These are phyloP conservation scores for Gouania willdenowi DNA, from an alignment of 2,797 vertebrate genomes.

Conservation along the genomic window DNA sequence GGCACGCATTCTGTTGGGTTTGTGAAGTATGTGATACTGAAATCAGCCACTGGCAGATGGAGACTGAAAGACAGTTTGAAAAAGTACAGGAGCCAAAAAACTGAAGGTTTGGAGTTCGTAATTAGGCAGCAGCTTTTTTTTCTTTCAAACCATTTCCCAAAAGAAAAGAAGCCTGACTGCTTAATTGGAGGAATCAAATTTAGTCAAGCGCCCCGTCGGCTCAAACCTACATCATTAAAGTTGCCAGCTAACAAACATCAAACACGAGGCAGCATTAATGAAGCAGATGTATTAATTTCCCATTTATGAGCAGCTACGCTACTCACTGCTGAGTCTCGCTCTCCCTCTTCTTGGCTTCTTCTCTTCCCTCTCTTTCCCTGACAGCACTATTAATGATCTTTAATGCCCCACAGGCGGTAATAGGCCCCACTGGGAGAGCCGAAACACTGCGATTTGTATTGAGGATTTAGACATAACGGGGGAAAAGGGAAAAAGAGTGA, in stretches of 20 bases:
- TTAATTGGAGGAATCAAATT: slow-evolving; percentile 87
- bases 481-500: slow-evolving; percentile 51
- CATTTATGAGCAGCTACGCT: slow-evolving; percentile 91
- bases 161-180: slow-evolving; percentile 83
- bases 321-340: slow-evolving; percentile 73
- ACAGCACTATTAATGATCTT: slow-evolving; percentile 99
- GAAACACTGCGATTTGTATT: slow-evolving; percentile 98
- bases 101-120: slow-evolving; percentile 78
- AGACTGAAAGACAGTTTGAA: slow-evolving; percentile 36
- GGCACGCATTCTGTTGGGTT: slow-evolving; percentile 68
- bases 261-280: slow-evolving; percentile 88
- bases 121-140: slow-evolving; percentile 78
- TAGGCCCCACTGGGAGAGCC: slow-evolving; percentile 95
- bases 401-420: slow-evolving; percentile 99
- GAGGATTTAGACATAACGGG: slow-evolving; percentile 96
- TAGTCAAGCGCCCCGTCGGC: slow-evolving; percentile 81
- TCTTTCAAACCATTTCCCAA: slow-evolving; percentile 72
- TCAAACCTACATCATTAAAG: slow-evolving; percentile 91
- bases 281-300: slow-evolving; percentile 97
- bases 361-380: slow-evolving; percentile 77
- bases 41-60: slow-evolving; percentile 65
- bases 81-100: slow-evolving; percentile 53
- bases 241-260: slow-evolving; percentile 90
- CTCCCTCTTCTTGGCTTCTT: slow-evolving; percentile 44
- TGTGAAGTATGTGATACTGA: slow-evolving; percentile 72